A percentile compares a stretch with the other conserved stretches of the same genome.
Conservation (phyloP, 2,113 vertebrate species). For the Proteles cristata region DNA sequence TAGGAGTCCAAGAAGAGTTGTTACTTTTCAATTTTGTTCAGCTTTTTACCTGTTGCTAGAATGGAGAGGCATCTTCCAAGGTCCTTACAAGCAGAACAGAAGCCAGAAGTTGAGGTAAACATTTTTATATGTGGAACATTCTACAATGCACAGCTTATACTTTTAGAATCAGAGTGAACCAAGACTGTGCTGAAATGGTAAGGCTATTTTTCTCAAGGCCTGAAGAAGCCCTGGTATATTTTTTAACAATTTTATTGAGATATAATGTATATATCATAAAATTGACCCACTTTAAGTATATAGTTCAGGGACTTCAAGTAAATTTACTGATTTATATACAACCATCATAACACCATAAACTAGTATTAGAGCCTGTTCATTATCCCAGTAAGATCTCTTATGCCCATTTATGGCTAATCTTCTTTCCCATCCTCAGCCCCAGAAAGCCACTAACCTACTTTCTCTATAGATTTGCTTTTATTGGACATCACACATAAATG, state of each 20-base stretch:
- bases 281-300: not conserved
- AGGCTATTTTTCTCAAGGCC: not conserved
- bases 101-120: not conserved
- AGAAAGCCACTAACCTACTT: not conserved
- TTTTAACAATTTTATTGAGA: not conserved
- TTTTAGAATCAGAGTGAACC: constrained; percentile 1
- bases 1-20: not conserved
- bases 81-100: not conserved
- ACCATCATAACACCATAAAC: not conserved
- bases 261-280: not conserved
- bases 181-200: not conserved
- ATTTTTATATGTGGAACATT: not conserved
- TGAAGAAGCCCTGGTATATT: not conserved
- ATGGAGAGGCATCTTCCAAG: not conserved
- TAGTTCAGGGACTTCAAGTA: not conserved
- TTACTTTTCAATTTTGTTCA: not conserved
- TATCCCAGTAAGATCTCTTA: not conserved
- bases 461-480: not conserved
- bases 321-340: not conserved
- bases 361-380: not conserved
- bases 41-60: not conserved
- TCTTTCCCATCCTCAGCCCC: not conserved
- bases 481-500: not conserved
- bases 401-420: not conserved
- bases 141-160: not conserved